These are phyloP conservation scores for Azemiops feae DNA, from an alignment of 2,113 vertebrate genomes.

Conservation along the genomic window DNA sequence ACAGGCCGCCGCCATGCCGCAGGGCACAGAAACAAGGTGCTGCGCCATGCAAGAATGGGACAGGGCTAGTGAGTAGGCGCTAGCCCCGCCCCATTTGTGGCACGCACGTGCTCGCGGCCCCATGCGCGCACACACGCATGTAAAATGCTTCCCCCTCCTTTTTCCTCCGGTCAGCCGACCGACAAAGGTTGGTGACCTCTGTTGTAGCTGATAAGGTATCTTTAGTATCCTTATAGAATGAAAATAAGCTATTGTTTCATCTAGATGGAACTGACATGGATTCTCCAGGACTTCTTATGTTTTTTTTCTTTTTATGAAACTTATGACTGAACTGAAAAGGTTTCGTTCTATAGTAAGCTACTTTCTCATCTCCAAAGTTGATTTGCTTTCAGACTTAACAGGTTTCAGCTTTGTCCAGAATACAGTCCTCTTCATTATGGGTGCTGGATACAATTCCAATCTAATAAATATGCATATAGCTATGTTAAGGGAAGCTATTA, in stretches of 20 bases:
- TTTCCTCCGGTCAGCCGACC: no score
- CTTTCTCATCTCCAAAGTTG: background rate
- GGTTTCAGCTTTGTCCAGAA: background rate
- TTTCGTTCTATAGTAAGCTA: background rate
- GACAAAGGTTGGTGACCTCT: no score
- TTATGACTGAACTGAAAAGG: background rate
- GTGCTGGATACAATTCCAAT: background rate
- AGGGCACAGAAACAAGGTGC: no score
- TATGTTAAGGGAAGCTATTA: background rate
- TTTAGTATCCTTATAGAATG: background rate
- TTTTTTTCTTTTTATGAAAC: background rate
- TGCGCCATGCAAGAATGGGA: no score
- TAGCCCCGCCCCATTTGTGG: no score
- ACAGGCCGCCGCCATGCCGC: no score
- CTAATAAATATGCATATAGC: background rate
- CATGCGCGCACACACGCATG: no score
- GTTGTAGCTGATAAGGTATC: no score
- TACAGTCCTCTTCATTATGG: background rate
- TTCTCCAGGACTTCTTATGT: background rate
- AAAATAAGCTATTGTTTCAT: background rate
- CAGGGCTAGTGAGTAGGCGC: no score
- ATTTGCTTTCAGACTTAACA: background rate
- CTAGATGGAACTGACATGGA: background rate
- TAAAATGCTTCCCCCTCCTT: no score
- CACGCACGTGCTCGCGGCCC: accelerated